phyloP scores from a whole-genome alignment of 2,888 invertebrate species.

The Callyntrura sp. region DNA sequence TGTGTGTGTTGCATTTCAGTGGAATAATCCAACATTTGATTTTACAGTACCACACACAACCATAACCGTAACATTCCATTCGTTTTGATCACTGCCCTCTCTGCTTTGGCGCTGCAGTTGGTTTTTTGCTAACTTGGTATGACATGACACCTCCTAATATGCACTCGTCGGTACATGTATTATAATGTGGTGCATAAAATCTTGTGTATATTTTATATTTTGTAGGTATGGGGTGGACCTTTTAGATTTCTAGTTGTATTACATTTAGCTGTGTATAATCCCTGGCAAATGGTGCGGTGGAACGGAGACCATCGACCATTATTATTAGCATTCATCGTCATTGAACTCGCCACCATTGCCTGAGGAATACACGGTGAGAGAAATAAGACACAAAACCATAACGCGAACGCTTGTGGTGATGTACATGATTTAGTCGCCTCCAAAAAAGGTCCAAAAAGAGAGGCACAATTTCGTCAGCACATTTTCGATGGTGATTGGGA shows the following conservation, averaged over 20 bases:
- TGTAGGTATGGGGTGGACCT: not conserved
- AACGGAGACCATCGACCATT: not conserved
- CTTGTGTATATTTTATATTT: not conserved
- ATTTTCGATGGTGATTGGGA: not conserved
- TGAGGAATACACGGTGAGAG: no score
- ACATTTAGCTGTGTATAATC: not conserved
- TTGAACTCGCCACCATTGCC: not conserved
- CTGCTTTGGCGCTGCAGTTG: not conserved
- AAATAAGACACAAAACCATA: not conserved
- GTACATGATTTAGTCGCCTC: slow-evolving; percentile 9
- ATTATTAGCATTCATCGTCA: not conserved
- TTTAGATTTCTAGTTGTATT: not conserved
- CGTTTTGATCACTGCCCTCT: not conserved
- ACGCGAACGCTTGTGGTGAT: not conserved
- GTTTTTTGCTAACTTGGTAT: not conserved
- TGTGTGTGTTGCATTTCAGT: not conserved
- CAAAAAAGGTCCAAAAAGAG: not conserved
- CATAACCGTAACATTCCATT: slow-evolving; percentile 16
- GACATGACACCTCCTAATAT: not conserved
- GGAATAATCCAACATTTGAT: not conserved
- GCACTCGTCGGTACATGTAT: not conserved
- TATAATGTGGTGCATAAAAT: not conserved
- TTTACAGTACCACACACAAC: not conserved
- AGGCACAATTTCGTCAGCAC: not conserved
- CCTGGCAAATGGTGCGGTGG: not conserved